A percentile compares a stretch with the other conserved stretches of the same genome.
Conservation (phyloP, 2,888 invertebrate species). For the Furcula furcula region DNA sequence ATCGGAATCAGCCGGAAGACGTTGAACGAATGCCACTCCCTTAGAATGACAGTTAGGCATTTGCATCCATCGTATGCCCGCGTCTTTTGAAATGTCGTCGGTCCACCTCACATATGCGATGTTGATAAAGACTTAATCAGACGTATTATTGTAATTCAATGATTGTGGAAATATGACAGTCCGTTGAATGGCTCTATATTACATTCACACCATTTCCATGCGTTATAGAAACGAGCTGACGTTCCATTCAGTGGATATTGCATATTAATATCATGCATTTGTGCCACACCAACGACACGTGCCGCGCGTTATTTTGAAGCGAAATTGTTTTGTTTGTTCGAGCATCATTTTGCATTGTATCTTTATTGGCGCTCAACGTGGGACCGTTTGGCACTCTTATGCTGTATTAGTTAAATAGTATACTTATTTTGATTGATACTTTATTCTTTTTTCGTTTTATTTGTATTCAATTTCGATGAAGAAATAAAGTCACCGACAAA, state of each 20-base stretch:
- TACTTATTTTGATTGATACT: too few relatives aligned
- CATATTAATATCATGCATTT: constrained; percentile 3
- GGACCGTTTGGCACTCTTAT: neutral
- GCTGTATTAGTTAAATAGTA: neutral
- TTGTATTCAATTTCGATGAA: too few relatives aligned
- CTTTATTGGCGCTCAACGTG: constrained; percentile 1
- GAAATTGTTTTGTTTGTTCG: neutral
- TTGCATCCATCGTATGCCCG: too few relatives aligned
- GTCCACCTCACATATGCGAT: too few relatives aligned
- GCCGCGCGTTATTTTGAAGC: neutral
- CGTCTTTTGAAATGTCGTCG: too few relatives aligned
- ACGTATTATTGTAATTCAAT: too few relatives aligned
- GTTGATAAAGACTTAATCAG: too few relatives aligned
- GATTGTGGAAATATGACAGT: neutral
- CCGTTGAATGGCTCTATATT: neutral
- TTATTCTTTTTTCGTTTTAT: too few relatives aligned
- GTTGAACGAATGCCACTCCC: too few relatives aligned
- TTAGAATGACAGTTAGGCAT: too few relatives aligned
- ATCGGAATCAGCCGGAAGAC: too few relatives aligned
- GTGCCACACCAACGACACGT: neutral
- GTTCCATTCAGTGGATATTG: constrained; percentile 1
- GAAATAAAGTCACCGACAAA: too few relatives aligned
- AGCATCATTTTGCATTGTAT: neutral
- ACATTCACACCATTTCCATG: neutral
- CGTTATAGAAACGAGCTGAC: neutral